These are phyloP conservation scores for Megalops atlanticus DNA, from an alignment of 2,113 vertebrate species.

Conservation along the genomic window DNA sequence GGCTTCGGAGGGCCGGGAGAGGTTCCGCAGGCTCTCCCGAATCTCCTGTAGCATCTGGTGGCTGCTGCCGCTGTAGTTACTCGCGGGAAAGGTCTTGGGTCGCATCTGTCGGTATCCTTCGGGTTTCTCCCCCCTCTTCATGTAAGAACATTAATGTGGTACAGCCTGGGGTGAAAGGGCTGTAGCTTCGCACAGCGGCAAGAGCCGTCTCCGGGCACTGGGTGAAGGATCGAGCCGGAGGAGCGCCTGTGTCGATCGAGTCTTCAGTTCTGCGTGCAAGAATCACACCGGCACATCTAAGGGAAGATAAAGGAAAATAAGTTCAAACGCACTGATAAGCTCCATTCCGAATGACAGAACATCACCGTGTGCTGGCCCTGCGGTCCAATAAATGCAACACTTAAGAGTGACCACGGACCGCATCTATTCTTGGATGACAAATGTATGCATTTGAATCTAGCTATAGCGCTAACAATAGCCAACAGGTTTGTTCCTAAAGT, in stretches of 20 bases:
- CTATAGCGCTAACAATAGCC: too few species aligned
- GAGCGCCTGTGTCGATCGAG: not conserved
- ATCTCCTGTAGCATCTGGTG: slow-evolving; percentile 98
- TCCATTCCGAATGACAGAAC: too few species aligned
- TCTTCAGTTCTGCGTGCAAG: slow-evolving; percentile 53
- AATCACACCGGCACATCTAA: slow-evolving; percentile 18
- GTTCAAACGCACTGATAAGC: not conserved
- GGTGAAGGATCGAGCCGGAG: not conserved
- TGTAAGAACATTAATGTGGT: slow-evolving; percentile 86
- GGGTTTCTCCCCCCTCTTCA: slow-evolving; percentile 97
- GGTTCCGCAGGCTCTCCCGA: slow-evolving; percentile 90
- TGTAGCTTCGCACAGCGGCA: slow-evolving; percentile 43
- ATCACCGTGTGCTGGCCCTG: too few species aligned
- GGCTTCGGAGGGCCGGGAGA: slow-evolving; percentile 87
- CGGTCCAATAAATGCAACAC: too few species aligned
- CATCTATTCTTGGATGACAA: too few species aligned
- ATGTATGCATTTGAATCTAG: too few species aligned
- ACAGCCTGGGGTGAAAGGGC: slow-evolving; percentile 66
- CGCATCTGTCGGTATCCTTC: slow-evolving; percentile 97
- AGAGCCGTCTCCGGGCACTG: not conserved
- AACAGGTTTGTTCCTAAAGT: too few species aligned
- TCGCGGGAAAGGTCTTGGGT: slow-evolving; percentile 97
- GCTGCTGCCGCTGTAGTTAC: slow-evolving; percentile 91
- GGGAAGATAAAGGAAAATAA: not conserved
- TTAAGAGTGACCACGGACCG: too few species aligned